Base-by-base conservation (phyloP, 2,113 vertebrate genomes). In the Scomber japonicus region DNA sequence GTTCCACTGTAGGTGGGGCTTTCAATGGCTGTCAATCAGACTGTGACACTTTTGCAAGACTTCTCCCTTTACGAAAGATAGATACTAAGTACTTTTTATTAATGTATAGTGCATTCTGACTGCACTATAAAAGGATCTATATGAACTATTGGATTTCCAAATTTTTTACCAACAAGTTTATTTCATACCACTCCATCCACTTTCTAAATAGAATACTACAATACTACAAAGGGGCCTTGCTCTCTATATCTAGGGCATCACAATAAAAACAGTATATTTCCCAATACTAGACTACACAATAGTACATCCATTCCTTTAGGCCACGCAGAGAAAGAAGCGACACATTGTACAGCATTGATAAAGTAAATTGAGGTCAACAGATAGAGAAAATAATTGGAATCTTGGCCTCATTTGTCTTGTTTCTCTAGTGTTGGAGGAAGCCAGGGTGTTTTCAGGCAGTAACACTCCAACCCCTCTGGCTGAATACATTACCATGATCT, bases 371-470 rank as follows among this genome's bases (percentile, higher is more conserved):
- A 88, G 88, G 92, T 91, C 89, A 92, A 86, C 87, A 82, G 79
- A 89, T 79, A 87, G 84, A 91, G 88, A 82, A 90, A 92, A 91
- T 92, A 92, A 94, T 90, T 92, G 90, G 87, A 90, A 88, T 82
- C 48, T 78, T 60, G 81, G 88, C 89, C 84, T 90, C 85, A 87
- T 91, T 79, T 70, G 83, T 91, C 86, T 92, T 87, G 64, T 63
- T 79, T 74, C 81, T 75, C 75, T n/a, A 17, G 71, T 71, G 78
- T 64, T 87, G 83, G 89, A 91, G 11, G 9, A 60, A 84, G 71
- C 69, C 56, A 4, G 65, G 75, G 79, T 85, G 85, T 91, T 89
- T 89, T 85, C 86, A 91, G 81, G 84, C 79, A 81, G 79, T 70
- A 87, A 80, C 80, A 78, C 81, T 81, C 74, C 76, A 80, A 17